phyloP scores from a whole-genome alignment of 1,140 invertebrate genomes.

The Venturia canescens region DNA sequence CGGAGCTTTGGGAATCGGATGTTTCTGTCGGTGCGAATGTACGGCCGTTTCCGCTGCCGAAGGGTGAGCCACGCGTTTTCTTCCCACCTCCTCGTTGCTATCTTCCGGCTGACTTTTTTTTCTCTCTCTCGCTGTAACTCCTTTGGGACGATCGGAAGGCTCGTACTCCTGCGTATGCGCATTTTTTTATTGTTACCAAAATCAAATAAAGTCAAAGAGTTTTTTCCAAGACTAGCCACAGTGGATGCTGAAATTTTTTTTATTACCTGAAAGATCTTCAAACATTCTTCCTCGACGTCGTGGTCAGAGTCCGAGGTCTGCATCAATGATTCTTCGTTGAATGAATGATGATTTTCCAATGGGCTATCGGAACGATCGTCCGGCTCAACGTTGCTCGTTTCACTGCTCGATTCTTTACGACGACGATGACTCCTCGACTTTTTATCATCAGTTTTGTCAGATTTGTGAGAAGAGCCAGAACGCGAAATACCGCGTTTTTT shows the following conservation, averaged over 20 bases:
- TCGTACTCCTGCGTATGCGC: constrained; percentile 70
- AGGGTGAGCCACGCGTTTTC: constrained; percentile 72
- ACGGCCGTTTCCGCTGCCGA: constrained; percentile 61
- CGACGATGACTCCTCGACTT: constrained; percentile 49
- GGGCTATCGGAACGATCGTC: constrained; percentile 57
- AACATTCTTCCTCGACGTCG: constrained; percentile 83
- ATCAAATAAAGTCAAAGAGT: too few relatives aligned
- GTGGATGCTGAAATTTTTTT: constrained; percentile 6
- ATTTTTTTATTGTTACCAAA: not conserved
- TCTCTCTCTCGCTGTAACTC: constrained; percentile 52
- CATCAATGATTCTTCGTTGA: constrained; percentile 65
- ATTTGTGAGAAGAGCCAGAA: constrained; percentile 56
- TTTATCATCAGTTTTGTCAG: constrained; percentile 55
- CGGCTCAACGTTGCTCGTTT: constrained; percentile 56
- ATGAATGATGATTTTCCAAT: constrained; percentile 51
- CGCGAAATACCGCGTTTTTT: constrained; percentile 59
- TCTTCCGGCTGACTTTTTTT: constrained; percentile 63
- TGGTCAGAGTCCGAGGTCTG: constrained; percentile 76
- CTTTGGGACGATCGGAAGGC: constrained; percentile 67
- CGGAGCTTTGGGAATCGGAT: constrained; percentile 62
- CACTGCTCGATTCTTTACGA: constrained; percentile 56
- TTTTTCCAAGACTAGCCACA: too few relatives aligned
- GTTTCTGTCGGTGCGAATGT: constrained; percentile 60
- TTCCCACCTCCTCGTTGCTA: constrained; percentile 64
- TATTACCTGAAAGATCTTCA: constrained; percentile 84